Conservation (phyloP, 2,113 vertebrate species). For the Stegostoma tigrinum region DNA sequence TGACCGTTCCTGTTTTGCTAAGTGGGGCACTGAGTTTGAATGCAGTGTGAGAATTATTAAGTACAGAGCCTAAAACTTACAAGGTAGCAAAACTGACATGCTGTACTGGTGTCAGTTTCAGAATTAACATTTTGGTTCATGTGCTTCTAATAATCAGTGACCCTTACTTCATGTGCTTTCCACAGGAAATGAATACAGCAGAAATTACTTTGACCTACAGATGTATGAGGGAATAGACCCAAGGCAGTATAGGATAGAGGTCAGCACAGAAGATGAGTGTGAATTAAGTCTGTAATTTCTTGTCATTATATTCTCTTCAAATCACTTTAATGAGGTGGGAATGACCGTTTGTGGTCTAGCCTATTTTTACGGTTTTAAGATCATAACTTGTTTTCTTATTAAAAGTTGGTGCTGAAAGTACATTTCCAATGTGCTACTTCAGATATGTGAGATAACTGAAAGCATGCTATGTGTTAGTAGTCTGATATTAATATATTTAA, state of each 20-base stretch:
- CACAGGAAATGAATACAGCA: constrained; percentile 88
- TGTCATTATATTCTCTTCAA: constrained; percentile 86
- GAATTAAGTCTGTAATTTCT: constrained; percentile 98
- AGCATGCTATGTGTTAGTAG: background rate
- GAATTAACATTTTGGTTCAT: constrained; percentile 99
- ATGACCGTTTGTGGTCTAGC: constrained; percentile 54
- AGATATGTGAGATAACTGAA: background rate
- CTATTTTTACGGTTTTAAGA: constrained; percentile 28
- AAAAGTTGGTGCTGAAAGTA: background rate
- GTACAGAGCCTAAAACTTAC: constrained; percentile 73
- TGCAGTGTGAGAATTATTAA: constrained; percentile 58
- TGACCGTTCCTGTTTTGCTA: constrained; percentile 91
- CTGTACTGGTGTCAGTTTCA: constrained; percentile 79
- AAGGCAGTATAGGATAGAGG: constrained; percentile 77
- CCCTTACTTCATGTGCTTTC: constrained; percentile 76
- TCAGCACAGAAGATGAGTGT: constrained; percentile 82
- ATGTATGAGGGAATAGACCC: constrained; percentile 81
- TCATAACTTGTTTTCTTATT: constrained; percentile 31
- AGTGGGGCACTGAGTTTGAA: constrained; percentile 79
- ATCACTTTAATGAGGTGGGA: constrained; percentile 89
- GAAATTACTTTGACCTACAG: constrained; percentile 93
- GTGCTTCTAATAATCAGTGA: constrained; percentile 98
- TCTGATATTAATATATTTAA: constrained; percentile 21
- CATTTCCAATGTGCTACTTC: background rate
- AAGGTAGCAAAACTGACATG: constrained; percentile 67